Evolutionary conservation across 2,888 invertebrate genomes (phyloP).

Genomic region (Altica lythri): DNA sequence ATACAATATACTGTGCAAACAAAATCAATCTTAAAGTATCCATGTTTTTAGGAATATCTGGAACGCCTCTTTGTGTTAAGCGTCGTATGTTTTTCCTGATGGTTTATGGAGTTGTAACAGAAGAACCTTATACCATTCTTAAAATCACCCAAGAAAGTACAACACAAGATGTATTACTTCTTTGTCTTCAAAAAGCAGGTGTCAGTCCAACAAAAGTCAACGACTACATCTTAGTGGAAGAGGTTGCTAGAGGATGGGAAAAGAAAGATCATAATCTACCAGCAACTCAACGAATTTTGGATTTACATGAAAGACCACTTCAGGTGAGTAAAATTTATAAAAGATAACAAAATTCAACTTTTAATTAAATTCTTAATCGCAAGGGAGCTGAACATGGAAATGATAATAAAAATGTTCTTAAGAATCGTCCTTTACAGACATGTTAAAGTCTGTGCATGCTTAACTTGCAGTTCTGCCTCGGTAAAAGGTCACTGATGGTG

Average conservation of each 20-base stretch:
- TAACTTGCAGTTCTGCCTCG: too few relatives aligned
- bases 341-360: too few relatives aligned
- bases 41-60: conserved; percentile 55
- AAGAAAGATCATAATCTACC: conserved; percentile 72
- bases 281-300: conserved; percentile 75
- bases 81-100: conserved; percentile 88
- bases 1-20: too few relatives aligned
- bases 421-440: too few relatives aligned
- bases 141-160: conserved; percentile 92
- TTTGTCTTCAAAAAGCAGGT: conserved; percentile 77
- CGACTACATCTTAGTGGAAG: conserved; percentile 89
- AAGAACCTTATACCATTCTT: conserved; percentile 86
- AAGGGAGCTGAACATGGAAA: too few relatives aligned
- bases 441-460: too few relatives aligned
- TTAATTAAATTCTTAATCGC: too few relatives aligned
- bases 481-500: too few relatives aligned
- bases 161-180: conserved; percentile 77
- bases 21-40: too few relatives aligned
- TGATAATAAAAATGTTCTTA: too few relatives aligned
- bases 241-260: conserved; percentile 77
- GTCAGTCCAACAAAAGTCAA: conserved; percentile 68
- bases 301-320: conserved; percentile 79
- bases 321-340: conserved; percentile 34
- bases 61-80: conserved; percentile 59
- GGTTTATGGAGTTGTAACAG: conserved; percentile 83